phyloP scores from a whole-genome alignment of 2,113 vertebrate species.

The Sinosuthora webbiana region DNA sequence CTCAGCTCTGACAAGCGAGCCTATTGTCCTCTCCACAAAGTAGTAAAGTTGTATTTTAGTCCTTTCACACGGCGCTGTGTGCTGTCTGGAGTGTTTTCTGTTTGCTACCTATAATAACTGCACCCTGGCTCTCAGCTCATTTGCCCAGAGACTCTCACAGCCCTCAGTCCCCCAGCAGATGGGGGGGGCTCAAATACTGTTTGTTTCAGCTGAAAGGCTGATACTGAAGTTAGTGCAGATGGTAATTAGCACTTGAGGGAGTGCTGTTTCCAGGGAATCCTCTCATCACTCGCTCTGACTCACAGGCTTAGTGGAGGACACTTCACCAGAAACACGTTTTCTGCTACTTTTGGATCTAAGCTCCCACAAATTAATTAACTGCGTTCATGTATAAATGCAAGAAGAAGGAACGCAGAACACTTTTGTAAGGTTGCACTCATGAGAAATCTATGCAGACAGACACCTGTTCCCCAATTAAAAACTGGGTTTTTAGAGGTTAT shows the following conservation, averaged over 20 bases:
- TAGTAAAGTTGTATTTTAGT: not conserved
- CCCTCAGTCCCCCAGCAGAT: fast-evolving
- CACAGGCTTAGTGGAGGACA: not conserved
- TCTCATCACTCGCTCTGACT: not conserved
- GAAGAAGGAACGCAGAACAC: not conserved
- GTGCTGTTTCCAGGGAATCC: conserved; percentile 32
- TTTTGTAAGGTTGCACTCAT: not conserved
- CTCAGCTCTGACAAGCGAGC: not conserved
- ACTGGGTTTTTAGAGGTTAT: not conserved
- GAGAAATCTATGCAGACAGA: not conserved
- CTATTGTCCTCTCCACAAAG: not conserved
- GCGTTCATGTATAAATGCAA: not conserved
- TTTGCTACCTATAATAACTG: not conserved
- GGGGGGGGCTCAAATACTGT: not conserved
- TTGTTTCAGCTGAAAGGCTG: not conserved
- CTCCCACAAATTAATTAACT: not conserved
- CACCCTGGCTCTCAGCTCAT: fast-evolving
- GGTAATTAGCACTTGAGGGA: conserved; percentile 28
- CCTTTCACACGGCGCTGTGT: fast-evolving
- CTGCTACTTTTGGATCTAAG: not conserved
- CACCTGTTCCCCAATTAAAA: not conserved
- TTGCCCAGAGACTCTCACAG: not conserved
- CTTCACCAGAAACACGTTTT: not conserved
- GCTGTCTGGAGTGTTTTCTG: not conserved
- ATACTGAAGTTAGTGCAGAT: not conserved